Percentiles rank a stretch among this genome's conserved stretches.
Evolutionary conservation across 2,797 vertebrate species (phyloP).

Genomic region (Tapirus indicus): DNA sequence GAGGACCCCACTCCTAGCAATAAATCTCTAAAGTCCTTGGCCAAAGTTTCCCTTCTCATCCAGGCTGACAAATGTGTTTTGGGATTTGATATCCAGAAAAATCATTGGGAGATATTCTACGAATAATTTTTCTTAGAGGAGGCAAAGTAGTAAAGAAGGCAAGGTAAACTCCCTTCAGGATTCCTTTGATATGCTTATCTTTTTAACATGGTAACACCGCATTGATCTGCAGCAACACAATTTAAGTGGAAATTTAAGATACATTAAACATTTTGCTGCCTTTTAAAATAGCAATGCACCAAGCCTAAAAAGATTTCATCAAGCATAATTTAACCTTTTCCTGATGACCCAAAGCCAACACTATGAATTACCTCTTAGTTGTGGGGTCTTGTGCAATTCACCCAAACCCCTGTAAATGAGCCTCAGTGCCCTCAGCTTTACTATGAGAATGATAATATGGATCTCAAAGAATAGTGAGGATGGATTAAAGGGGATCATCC

Average conservation of each 20-base stretch:
- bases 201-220: constrained; percentile 54
- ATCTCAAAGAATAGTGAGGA: not conserved
- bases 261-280: constrained; percentile 35
- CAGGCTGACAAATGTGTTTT: constrained; percentile 56
- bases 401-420: not conserved
- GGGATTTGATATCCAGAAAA: constrained; percentile 61
- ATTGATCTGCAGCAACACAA: constrained; percentile 21
- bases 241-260: constrained; percentile 63
- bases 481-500: not conserved
- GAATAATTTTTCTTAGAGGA: constrained; percentile 72
- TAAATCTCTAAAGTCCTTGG: constrained; percentile 60
- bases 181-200: constrained; percentile 43
- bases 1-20: not conserved
- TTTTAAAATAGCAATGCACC: constrained; percentile 61
- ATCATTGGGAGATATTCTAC: constrained; percentile 57
- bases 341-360: constrained; percentile 42
- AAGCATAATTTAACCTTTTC: constrained; percentile 22
- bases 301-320: constrained; percentile 21
- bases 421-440: not conserved
- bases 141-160: not conserved
- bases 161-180: constrained; percentile 1
- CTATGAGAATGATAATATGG: not conserved
- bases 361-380: constrained; percentile 27
- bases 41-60: constrained; percentile 37
- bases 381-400: not conserved